Base-by-base conservation (phyloP, 2,113 vertebrate genomes). In the Phalacrocorax carbo region DNA sequence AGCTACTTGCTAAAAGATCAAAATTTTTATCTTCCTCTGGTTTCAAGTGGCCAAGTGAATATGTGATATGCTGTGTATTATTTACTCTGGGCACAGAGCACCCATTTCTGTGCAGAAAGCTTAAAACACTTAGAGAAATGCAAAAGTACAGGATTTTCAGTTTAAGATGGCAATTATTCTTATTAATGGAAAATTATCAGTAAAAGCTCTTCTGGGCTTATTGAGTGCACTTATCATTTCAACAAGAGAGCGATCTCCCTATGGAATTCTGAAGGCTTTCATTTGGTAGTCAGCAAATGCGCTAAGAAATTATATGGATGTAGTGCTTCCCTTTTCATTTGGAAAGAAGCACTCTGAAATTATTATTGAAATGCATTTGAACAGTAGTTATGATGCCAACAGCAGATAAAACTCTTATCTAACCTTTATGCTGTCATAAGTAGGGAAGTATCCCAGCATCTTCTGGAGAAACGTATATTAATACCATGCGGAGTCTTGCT, bases 141-240 rank as follows among this genome's bases (percentile, higher is more conserved):
- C 36, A 77, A 32, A 36, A 71, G 61, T 55, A 77, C 26, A 70
- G 57, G 32, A 42, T 80, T 92, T 95, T 93, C 86, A 93, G 60
- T 94, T 94, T 88, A 91, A 94, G 84, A 58, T 48, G 34, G 42
- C n/a, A 96, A 92, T 94, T 95, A 91, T 70, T 86, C 88, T 77
- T 92, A 96, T 97, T 97, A 95, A 89, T 48, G 89, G 78, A 72
- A 91, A 96, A 97, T 94, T 95, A 94, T 77, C 84, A 48, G 73
- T 95, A 91, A 95, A 97, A 95, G 93, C 96, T 95, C 89, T 95
- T 87, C 79, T 80, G 95, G 84, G 80, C 82, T 91, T 88, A 62
- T 5, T 77, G 84, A 97, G 94, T 91, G 89, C 95, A 95, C 81
- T 96, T 91, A 96, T 16, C 46, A 48, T 82, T 95, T 93, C 84